Evolutionary conservation across 2,888 invertebrate genomes (phyloP), one percentile per base, ranked within the genome.

Genomic region (Amphipyra tragopoginis): DNA sequence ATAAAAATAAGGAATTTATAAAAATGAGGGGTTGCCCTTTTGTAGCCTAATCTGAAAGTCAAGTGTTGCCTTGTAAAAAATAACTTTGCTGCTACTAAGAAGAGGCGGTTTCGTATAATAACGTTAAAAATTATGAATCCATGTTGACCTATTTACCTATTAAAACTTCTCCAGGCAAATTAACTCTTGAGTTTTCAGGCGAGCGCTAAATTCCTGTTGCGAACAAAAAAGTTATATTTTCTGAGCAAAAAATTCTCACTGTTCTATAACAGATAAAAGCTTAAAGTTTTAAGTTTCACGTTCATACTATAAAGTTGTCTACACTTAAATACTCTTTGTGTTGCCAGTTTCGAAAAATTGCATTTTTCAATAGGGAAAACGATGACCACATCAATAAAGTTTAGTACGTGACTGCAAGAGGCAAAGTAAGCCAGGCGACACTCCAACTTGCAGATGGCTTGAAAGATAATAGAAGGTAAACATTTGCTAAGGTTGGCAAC

Each of bases 381-480:
- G 39, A 44, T 72, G 52, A 54, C 57, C 40, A 59, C 36, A 53
- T 53, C 47, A 48, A 72, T 69, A 47, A 56, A 59, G 55, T 49
- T 60, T 47, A 38, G 44, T 50, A 77, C 61, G 59, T 65, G 69
- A 67, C 49, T 58, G 58, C 44, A 63, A 67, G 60, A 74, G 68
- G 57, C 52, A 62, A 69, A 64, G 52, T 59, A 51, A 61, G 52
- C 50, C 2, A 21, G 2, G 21, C 21, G 52, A 65, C 62, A 65
- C 65, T 77, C 58, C 47, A 60, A 75, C 67, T 79, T 58, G 65
- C 73, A 77, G 75, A 79, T 77, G 75, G 78, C 80, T 80, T 78
- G 71, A 83, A 81, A 86, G 86, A 87, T 90, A 90, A 91, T 90
- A 86, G 84, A 89, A 86, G 82, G 84, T 82, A 91, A 91, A 91